A percentile compares a stretch with the other conserved stretches of the same genome.
Evolutionary conservation across 2,888 invertebrate species (phyloP).

Genomic region (Mactromeris polynyma): DNA sequence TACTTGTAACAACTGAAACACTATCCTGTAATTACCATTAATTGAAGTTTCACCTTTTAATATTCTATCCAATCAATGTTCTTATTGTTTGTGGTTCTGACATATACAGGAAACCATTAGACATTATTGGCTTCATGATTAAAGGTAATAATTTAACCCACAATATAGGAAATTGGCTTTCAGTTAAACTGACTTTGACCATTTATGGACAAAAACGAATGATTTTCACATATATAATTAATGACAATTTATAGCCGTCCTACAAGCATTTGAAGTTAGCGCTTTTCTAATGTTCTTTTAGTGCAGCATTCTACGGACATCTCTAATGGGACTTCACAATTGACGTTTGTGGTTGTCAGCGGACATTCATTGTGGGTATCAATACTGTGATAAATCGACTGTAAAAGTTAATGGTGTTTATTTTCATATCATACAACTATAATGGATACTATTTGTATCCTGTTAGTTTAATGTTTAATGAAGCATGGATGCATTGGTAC

Average conservation of each 20-base stretch:
- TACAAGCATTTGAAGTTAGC: neutral
- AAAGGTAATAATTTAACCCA: neutral
- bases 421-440: neutral
- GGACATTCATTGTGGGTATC: neutral
- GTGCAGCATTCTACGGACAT: neutral
- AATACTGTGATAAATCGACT: conserved; percentile 23
- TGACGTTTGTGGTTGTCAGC: conserved; percentile 20
- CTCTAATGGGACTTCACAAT: conserved; percentile 16
- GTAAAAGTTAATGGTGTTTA: conserved; percentile 13
- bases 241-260: conserved; percentile 11
- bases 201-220: conserved; percentile 2
- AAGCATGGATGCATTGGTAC: conserved; percentile 10
- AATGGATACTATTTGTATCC: neutral
- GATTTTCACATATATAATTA: conserved; percentile 23
- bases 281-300: conserved; percentile 11
- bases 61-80: neutral
- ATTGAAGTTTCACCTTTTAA: neutral
- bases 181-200: conserved; percentile 12
- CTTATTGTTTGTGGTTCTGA: neutral
- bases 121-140: neutral
- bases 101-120: neutral
- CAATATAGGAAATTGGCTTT: conserved; percentile 7
- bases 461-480: conserved; percentile 13
- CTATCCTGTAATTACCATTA: neutral
- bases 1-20: neutral